These are phyloP conservation scores for Aproaerema taeniolella DNA, from an alignment of 2,888 invertebrate genomes.

Conservation along the genomic window DNA sequence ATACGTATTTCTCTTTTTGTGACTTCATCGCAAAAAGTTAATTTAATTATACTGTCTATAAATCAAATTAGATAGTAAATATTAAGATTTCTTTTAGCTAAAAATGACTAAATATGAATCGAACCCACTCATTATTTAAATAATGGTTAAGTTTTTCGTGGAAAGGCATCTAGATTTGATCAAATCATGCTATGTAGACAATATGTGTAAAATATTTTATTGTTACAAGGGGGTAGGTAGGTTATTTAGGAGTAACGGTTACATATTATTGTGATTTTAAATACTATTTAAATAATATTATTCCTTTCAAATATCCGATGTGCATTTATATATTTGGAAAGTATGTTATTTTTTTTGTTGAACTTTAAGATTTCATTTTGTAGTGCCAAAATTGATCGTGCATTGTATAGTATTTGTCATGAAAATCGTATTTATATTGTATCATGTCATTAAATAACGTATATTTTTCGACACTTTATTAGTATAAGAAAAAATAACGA, in stretches of 20 bases:
- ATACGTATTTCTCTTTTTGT: no score
- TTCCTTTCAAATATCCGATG: not conserved
- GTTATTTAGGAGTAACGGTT: conserved; percentile 23
- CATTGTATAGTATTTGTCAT: conserved; percentile 2
- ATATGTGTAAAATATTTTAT: conserved; percentile 25
- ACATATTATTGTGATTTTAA: conserved; percentile 18
- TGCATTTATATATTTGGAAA: conserved; percentile 9
- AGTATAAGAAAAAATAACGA: conserved; percentile 19
- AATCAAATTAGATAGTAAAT: no score
- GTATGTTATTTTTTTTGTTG: not conserved
- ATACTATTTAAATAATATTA: conserved; percentile 16
- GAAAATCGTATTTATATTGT: conserved; percentile 11
- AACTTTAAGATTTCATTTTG: not conserved
- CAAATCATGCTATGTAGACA: no score
- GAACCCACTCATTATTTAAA: no score
- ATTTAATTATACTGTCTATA: no score
- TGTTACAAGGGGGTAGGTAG: conserved; percentile 35
- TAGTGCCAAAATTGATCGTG: conserved; percentile 38
- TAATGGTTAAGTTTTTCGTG: no score
- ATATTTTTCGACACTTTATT: conserved; percentile 30
- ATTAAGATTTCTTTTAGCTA: no score
- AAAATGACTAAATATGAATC: no score
- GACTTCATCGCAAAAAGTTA: no score
- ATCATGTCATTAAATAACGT: conserved; percentile 14
- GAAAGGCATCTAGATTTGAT: no score